Evolutionary conservation across 1,140 invertebrate species (phyloP), one percentile per base, ranked within the genome.

Genomic region (roundworm (Caenorhabditis elegans)): DNA sequence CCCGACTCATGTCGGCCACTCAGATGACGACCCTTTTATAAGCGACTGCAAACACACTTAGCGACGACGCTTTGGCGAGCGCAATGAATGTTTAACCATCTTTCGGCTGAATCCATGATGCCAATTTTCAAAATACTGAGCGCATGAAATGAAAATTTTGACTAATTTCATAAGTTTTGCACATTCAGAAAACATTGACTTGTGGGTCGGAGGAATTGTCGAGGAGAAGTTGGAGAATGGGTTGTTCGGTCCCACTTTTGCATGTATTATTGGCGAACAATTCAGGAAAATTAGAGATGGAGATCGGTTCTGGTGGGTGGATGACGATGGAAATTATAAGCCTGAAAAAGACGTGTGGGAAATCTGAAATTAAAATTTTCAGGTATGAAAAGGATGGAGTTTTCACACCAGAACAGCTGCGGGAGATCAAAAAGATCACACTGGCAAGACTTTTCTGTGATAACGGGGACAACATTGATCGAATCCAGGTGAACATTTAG

Each of bases 121-220:
- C 60, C 34, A 70, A 26, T 13, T 31, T 39, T 60, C 43, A 39
- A 31, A 24, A 17, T 70, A 39, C 60, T 70, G 60, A 70, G 60
- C 60, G 60, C 60, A 34, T 19, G 17, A 26, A 53, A 24, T n/a
- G 39, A 60, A 4, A 6, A 34, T 36, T 60, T 60, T 60, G 26
- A 22, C 8, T 55, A 43, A 24, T 48, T 36, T 46, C 15, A 8
- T 24, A 24, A 80, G 11, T 26, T 15, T 34, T 39, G n/a, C 48
- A n/a, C 34, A 49, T 87, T 53, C 90, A 91, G 92, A 91, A 51
- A 98, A 99, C 87, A 93, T 99, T 84, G 97, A 99, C 90, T 92
- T 98, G 3, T 99, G 95, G 93, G 95, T 98, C 17, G 97, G 96
- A 13, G 96, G 95, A 10, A 93, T 99, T 84, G 91, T 96, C 15